Evolutionary conservation across 2,888 invertebrate species (phyloP), one percentile per base, ranked within the genome.

Genomic region (Eupithecia inturbata): DNA sequence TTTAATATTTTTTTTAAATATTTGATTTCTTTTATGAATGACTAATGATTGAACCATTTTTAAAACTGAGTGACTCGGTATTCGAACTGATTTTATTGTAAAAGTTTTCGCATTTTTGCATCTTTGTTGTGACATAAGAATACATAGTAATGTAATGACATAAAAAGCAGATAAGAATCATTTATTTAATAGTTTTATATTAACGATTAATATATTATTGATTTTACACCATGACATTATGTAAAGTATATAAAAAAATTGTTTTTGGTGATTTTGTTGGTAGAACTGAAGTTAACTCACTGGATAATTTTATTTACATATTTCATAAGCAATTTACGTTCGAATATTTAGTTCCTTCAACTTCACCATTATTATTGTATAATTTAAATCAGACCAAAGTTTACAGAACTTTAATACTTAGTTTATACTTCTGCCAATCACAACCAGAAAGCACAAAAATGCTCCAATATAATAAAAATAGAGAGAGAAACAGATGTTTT

Each of bases 401-500:
- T 53, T 70, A 72, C 39, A 68, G 53, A 63, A 57, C 68, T 66
- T 67, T 36, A 72, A 66, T 45, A 73, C 22, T 53, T 63, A 72
- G 60, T 70, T 74, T 41, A 62, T 49, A 72, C 36, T 68, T 72
- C 68, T 72, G 72, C 72, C 70, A 63, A 53, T 60, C 67, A 68
- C 70, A 64, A 12, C 49, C 68, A n/a, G 57, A 70, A 63, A 67
- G 68, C 71, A 71, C 76, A 76, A 73, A 76, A 73, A 73, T 71
- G 73, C 68, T 72, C 57, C 70, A 80, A 75, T 79, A 71, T 70
- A 78, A 77, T 33, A 70, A 76, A 76, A 70, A 81, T 79, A 77
- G 53, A 72, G 75, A 72, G 75, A 81, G 75, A 77, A 82, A 86
- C 82, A 84, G 79, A 82, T 80, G 82, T 85, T 81, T 82, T 80